These are phyloP conservation scores for Anas bahamensis DNA, from an alignment of 2,797 vertebrate species.

Conservation along the genomic window DNA sequence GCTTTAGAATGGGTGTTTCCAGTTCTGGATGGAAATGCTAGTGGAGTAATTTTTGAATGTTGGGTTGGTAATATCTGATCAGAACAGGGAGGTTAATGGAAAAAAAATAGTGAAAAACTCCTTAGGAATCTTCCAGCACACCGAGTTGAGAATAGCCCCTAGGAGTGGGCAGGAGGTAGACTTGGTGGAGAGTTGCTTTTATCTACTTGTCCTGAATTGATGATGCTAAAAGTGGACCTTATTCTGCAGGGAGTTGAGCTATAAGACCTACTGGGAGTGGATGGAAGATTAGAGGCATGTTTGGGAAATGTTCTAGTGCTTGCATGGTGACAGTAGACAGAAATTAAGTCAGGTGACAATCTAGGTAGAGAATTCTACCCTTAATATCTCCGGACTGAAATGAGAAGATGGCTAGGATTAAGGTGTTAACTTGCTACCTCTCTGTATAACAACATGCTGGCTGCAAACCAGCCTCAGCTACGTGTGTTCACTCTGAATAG, in stretches of 20 bases:
- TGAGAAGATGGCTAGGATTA: neutral
- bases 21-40: neutral
- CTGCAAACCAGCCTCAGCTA: neutral
- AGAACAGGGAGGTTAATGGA: neutral
- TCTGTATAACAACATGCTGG: neutral
- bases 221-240: neutral
- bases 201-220: neutral
- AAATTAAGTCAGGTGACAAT: neutral
- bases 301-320: neutral
- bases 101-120: neutral
- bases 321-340: neutral
- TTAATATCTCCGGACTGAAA: neutral
- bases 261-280: neutral
- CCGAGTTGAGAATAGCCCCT: neutral
- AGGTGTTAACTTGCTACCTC: neutral
- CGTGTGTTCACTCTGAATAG: neutral
- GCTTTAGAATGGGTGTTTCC: neutral
- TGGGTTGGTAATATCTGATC: neutral
- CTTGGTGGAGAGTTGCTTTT: neutral
- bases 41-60: neutral
- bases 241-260: neutral
- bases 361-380: neutral
- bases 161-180: neutral
- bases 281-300: fast-evolving
- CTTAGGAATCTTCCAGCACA: neutral